Percentiles rank a stretch among this genome's conserved stretches.
Conservation (phyloP, 2,797 vertebrate species). For the Harpagifer antarcticus region DNA sequence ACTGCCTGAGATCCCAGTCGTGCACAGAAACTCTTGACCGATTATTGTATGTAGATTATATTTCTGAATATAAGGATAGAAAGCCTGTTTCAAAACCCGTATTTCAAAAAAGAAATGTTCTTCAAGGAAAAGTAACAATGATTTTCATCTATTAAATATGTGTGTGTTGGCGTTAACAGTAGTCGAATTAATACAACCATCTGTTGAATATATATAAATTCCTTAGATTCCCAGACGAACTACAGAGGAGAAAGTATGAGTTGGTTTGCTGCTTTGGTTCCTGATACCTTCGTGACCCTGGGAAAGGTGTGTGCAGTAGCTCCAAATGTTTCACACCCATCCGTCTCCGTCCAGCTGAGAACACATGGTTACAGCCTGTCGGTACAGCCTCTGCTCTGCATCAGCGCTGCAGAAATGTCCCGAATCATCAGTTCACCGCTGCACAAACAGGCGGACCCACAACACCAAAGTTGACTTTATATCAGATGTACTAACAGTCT, state of each 20-base stretch:
- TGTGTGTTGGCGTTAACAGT: not conserved
- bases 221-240: not conserved
- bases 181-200: not conserved
- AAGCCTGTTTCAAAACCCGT: not conserved
- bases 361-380: constrained; percentile 51
- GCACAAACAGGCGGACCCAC: constrained; percentile 45
- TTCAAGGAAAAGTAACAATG: not conserved
- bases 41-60: not conserved
- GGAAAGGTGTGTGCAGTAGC: constrained; percentile 1
- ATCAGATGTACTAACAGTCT: constrained; percentile 13
- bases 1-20: too few species aligned
- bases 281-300: not conserved
- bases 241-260: not conserved
- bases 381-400: constrained; percentile 42
- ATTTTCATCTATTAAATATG: too few species aligned
- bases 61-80: not conserved
- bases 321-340: not conserved
- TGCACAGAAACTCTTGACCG: too few species aligned
- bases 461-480: constrained; percentile 37
- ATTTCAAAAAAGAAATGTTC: not conserved
- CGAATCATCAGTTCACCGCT: constrained; percentile 31
- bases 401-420: constrained; percentile 48
- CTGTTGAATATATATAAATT: not conserved
- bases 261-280: not conserved
- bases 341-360: constrained; percentile 58